Percentiles rank a stretch among this genome's conserved stretches.
These are phyloP conservation scores for Noctilio leporinus DNA, from an alignment of 2,113 vertebrate species.

Conservation along the genomic window DNA sequence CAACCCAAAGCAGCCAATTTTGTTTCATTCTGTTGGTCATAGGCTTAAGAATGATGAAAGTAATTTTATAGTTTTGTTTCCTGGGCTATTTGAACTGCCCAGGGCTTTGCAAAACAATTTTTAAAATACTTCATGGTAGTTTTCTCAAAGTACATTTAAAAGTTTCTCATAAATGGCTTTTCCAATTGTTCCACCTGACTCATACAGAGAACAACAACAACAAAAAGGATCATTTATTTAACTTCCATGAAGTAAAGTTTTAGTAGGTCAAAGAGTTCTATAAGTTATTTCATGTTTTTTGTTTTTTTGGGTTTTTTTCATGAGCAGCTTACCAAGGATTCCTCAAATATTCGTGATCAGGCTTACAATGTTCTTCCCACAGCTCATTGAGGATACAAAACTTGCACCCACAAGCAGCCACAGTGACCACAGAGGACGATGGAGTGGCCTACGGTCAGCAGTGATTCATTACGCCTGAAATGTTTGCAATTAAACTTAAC, in stretches of 20 bases:
- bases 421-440: slow-evolving; percentile 38
- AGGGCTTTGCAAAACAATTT: slow-evolving; percentile 54
- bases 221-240: background rate
- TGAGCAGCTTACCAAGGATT: background rate
- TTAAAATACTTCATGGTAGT: slow-evolving; percentile 41
- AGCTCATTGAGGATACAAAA: slow-evolving; percentile 49
- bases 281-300: background rate
- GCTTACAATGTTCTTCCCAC: slow-evolving; percentile 39
- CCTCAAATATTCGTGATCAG: background rate
- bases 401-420: slow-evolving; percentile 38
- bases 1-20: slow-evolving; percentile 1
- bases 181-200: background rate
- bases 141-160: slow-evolving; percentile 41
- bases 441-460: background rate
- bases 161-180: slow-evolving; percentile 42
- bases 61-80: slow-evolving; percentile 45
- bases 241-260: background rate
- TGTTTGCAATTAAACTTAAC: slow-evolving; percentile 62
- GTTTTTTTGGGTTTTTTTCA: background rate
- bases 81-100: slow-evolving; percentile 28
- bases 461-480: slow-evolving; percentile 50
- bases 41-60: slow-evolving; percentile 32
- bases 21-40: slow-evolving; percentile 25
- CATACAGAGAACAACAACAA: background rate
- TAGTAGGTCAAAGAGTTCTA: background rate